Evolutionary conservation across 2,888 invertebrate genomes (phyloP).

Genomic region (Drosophila antonietae): DNA sequence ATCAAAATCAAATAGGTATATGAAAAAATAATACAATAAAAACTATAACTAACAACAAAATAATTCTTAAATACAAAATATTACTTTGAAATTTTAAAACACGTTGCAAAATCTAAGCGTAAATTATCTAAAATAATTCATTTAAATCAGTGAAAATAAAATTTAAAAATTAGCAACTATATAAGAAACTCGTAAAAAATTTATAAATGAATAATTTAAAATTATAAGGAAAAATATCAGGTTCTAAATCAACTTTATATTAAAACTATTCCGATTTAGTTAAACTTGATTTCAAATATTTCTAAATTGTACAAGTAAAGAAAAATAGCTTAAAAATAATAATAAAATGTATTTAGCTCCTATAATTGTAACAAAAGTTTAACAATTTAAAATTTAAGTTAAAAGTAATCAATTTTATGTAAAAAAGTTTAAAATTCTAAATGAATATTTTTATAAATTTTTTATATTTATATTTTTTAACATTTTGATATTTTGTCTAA

Average conservation of each 20-base stretch:
- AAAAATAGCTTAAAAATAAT: background rate
- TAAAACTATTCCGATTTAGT: background rate
- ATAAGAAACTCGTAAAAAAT: background rate
- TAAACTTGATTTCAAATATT: background rate
- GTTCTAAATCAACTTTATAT: background rate
- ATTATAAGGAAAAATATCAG: background rate
- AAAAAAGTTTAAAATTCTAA: background rate
- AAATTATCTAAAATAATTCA: background rate
- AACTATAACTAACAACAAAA: background rate
- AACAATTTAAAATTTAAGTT: background rate
- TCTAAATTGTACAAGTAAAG: background rate
- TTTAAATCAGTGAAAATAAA: background rate
- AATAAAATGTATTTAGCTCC: background rate
- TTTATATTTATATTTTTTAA: background rate
- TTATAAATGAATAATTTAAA: background rate
- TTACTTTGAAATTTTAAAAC: too few species aligned
- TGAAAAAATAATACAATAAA: background rate
- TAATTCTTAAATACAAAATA: background rate
- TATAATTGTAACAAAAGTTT: background rate
- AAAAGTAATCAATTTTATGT: too few species aligned
- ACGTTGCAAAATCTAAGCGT: background rate
- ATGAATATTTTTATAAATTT: background rate
- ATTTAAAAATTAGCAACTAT: background rate
- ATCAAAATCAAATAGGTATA: background rate
- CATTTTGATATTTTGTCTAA: too few species aligned